phyloP scores from a whole-genome alignment of 2,888 invertebrate species.

The Sipha maydis region DNA sequence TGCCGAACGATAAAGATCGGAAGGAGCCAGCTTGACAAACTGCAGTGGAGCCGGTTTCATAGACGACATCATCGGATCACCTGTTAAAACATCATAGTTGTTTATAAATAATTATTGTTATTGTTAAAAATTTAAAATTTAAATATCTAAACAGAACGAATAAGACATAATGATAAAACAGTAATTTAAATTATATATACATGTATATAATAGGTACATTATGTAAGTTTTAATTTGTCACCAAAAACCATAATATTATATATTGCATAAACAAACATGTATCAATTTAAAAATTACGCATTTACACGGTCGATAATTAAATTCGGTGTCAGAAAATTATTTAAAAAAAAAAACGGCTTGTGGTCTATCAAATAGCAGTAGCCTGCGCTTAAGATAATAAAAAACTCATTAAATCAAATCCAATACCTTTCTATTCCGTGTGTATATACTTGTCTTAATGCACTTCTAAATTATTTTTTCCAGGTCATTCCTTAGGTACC shows the following conservation, averaged over 20 bases:
- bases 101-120: not conserved
- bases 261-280: not conserved
- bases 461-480: slow-evolving; percentile 39
- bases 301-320: not conserved
- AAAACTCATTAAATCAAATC: slow-evolving; percentile 31
- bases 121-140: not conserved
- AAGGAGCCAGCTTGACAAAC: slow-evolving; percentile 91
- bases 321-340: not conserved
- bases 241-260: not conserved
- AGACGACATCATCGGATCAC: slow-evolving; percentile 77
- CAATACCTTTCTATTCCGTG: slow-evolving; percentile 33
- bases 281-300: not conserved
- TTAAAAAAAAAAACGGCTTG: slow-evolving; percentile 9
- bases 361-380: not conserved
- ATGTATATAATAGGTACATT: not conserved
- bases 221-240: not conserved
- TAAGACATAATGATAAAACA: not conserved
- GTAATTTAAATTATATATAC: not conserved
- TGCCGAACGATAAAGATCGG: slow-evolving; percentile 84
- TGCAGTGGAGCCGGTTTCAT: slow-evolving; percentile 88
- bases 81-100: slow-evolving; percentile 65
- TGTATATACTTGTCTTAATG: slow-evolving; percentile 23
- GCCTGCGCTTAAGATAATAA: slow-evolving; percentile 31
- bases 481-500: slow-evolving; percentile 29
- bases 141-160: not conserved